These are phyloP conservation scores for Charina bottae DNA, from an alignment of 2,113 vertebrate genomes.

Conservation along the genomic window DNA sequence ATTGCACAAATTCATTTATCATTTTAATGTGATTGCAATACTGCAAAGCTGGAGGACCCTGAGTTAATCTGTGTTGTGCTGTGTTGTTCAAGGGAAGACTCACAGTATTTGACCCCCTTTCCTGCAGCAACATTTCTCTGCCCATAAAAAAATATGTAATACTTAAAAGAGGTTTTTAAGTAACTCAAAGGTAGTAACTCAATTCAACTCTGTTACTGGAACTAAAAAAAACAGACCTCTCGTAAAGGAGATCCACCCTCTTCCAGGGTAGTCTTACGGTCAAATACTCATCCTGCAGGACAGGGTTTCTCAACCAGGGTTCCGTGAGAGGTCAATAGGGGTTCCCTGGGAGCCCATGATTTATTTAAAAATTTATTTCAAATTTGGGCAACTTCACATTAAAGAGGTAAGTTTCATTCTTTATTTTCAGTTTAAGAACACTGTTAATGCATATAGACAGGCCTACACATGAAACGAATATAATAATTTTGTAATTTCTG, in stretches of 20 bases:
- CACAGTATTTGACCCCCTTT: background rate
- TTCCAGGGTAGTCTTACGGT: background rate
- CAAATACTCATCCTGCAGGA: background rate
- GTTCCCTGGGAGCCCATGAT: too few species aligned
- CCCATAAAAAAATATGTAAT: background rate
- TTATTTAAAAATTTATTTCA: too few species aligned
- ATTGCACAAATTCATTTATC: background rate
- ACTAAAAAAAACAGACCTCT: background rate
- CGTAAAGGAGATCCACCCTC: background rate
- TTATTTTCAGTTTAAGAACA: too few species aligned
- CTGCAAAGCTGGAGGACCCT: background rate
- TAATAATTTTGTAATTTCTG: too few species aligned
- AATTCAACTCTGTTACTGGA: background rate
- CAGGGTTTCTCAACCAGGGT: too few species aligned
- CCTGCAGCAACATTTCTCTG: background rate
- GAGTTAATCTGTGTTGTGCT: background rate
- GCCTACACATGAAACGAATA: too few species aligned
- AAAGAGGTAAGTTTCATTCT: too few species aligned
- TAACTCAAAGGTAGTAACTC: background rate
- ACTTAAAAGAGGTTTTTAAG: background rate
- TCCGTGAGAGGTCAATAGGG: too few species aligned
- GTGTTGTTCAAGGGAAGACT: background rate
- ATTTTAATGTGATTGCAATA: background rate
- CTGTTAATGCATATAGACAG: too few species aligned
- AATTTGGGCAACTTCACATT: too few species aligned